phyloP scores from a whole-genome alignment of 2,888 invertebrate genomes.

The Melipona beecheii region DNA sequence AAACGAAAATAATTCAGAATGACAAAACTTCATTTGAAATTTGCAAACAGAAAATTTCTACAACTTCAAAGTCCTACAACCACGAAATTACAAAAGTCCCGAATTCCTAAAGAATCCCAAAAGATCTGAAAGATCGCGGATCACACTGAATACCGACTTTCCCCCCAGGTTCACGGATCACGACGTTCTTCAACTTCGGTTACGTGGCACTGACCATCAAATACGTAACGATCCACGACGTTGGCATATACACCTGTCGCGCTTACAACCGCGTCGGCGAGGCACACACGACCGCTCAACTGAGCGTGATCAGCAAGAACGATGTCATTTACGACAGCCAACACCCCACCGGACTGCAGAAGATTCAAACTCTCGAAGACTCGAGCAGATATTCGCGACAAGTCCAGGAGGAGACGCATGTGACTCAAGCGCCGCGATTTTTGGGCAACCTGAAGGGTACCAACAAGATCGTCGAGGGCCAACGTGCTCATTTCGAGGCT shows the following conservation, averaged over 20 bases:
- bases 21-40: background rate
- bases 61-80: background rate
- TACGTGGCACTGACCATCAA: conserved; percentile 97
- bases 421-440: conserved; percentile 94
- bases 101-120: background rate
- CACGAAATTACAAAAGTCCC: background rate
- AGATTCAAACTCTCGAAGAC: conserved; percentile 96
- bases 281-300: conserved; percentile 92
- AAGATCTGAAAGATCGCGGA: background rate
- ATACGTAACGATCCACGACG: conserved; percentile 94
- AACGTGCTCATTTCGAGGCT: conserved; percentile 97
- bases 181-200: conserved; percentile 97
- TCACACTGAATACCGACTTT: background rate
- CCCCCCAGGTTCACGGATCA: conserved; percentile 90
- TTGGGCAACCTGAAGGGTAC: conserved; percentile 95
- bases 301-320: conserved; percentile 93
- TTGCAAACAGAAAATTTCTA: background rate
- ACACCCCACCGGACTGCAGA: conserved; percentile 95
- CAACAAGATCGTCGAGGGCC: conserved; percentile 96
- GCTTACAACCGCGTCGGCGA: conserved; percentile 95
- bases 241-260: conserved; percentile 94
- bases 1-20: too few species aligned
- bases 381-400: conserved; percentile 89
- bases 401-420: conserved; percentile 89
- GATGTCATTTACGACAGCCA: conserved; percentile 95